Evolutionary conservation across 2,888 invertebrate species (phyloP), one percentile per base, ranked within the genome.

Genomic region (Stenichneumon culpator): DNA sequence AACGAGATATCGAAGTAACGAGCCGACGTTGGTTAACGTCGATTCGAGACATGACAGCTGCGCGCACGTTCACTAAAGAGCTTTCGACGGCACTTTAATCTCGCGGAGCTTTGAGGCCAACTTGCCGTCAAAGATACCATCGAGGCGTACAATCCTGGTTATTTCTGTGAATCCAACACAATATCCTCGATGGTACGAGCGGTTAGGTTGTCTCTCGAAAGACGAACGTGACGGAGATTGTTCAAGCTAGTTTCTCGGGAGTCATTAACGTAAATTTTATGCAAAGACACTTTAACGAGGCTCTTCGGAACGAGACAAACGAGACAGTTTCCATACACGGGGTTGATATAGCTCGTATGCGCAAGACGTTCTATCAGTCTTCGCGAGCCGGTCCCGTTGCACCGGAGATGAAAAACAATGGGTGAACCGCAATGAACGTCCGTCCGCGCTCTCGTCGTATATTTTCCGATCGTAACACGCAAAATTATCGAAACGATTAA

Each of bases 21-120:
- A 84, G 54, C 16, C 28, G 65, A 79, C 79, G 50, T 80, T 52
- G 72, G 68, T 67, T 74, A 83, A 83, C 73, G 82, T 79, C 57
- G 52, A 83, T 70, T 57, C 60, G 65, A 70, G 72, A 60, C 73
- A 60, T 63, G 79, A 83, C 69, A 52, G 79, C 44, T 54, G 63
- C 25, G 44, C 69, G 44, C 0, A 19, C 19, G 54, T 22, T 3
- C 54, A 9, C 22, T 11, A 22, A 54, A 54, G 54, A 22, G 54
- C 52, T 19, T n/a, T 77, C 32, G 25, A 25, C 16, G 22, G 25
- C 54, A 67, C 39, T 65, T 65, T 22, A 19, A 50, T 75, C 6
- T 32, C 44, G 44, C 36, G 9, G 5, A 52, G 52, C 19, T 54
- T 54, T 54, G 54, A 54, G 54, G 54, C 22, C 22, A n/a, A 22